Base-by-base conservation (phyloP, 1,140 invertebrate species). In the Neocloeon triangulifer region DNA sequence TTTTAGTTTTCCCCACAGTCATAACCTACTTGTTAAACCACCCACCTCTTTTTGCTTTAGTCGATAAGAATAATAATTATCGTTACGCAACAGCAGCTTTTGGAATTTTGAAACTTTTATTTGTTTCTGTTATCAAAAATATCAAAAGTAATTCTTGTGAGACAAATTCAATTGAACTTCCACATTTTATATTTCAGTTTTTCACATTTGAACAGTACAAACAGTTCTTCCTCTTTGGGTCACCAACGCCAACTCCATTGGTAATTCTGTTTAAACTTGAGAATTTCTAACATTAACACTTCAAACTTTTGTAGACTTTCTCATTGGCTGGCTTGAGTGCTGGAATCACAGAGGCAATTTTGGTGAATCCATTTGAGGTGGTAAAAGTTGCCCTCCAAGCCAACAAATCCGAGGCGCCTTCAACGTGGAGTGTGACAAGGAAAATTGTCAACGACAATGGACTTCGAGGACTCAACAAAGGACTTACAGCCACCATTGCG, bases 361-460 rank as follows among this genome's bases (percentile, higher is more conserved):
- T 91, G 29, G 78, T 91, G 0, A 91, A 89, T 58, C 86, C 86
- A 1, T 92, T 92, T 56, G 85, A 92, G 64, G 80, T 89, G 21
- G 80, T 92, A 1, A 92, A 94, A 64, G 81, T 94, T 2, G 68
- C 73, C 14, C 55, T 80, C 23, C 75, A 79, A 52, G 67, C 76
- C 5, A 74, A 79, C 48, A 55, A 62, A 21, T 46, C 53, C 2
- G 50, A 62, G 49, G 38, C 53, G 38, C 74, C 76, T 2, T 79
- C 73, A 33, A 82, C 84, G 1, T 73, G 71, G 51, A 43, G 56
- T 14, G 75, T 82, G 12, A 82, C 82, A 0, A 66, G 63, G 41
- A 62, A 76, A 40, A 91, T 92, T 31, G 56, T 88, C 0, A 50
- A 56, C 36, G 62, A 64, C 33, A 54, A 78, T 43, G 66, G 49